Conservation (phyloP, 2,888 invertebrate species). For the Acanthacorydalis orientalis region DNA sequence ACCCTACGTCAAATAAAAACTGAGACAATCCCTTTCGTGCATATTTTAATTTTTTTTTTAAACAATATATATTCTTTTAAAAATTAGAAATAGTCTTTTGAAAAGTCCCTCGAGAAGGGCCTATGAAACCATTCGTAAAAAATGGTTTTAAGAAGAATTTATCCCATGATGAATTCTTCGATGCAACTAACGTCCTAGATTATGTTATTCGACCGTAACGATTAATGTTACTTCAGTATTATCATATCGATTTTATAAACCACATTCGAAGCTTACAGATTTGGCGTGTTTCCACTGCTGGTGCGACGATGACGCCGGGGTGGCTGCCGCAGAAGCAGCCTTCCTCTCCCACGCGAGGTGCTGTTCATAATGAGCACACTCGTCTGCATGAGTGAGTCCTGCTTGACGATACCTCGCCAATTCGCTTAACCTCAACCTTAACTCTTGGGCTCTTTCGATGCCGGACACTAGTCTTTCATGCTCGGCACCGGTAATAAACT, state of each 20-base stretch:
- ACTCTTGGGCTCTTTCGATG: constrained; percentile 67
- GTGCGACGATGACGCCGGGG: background rate
- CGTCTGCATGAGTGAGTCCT: constrained; percentile 68
- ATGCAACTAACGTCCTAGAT: too few species aligned
- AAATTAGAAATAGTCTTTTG: too few species aligned
- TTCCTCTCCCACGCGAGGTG: constrained; percentile 45
- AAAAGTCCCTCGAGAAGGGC: too few species aligned
- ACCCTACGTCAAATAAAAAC: constrained; percentile 59
- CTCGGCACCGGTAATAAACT: constrained; percentile 75
- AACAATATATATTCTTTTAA: background rate
- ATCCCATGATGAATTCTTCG: too few species aligned
- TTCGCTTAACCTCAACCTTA: constrained; percentile 69
- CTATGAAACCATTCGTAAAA: too few species aligned
- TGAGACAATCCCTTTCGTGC: constrained; percentile 40
- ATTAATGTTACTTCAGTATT: too few species aligned
- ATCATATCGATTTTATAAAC: too few species aligned
- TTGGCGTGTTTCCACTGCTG: constrained; percentile 48
- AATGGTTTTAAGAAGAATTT: too few species aligned
- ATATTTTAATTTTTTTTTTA: constrained; percentile 10
- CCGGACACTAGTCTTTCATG: constrained; percentile 65
- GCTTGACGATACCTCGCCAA: constrained; percentile 69
- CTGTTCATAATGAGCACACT: constrained; percentile 78
- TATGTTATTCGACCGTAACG: too few species aligned
- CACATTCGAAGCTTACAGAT: constrained; percentile 41
- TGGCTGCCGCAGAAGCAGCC: constrained; percentile 4